Conservation (phyloP, 1,140 invertebrate species). For the Megathymus violae region DNA sequence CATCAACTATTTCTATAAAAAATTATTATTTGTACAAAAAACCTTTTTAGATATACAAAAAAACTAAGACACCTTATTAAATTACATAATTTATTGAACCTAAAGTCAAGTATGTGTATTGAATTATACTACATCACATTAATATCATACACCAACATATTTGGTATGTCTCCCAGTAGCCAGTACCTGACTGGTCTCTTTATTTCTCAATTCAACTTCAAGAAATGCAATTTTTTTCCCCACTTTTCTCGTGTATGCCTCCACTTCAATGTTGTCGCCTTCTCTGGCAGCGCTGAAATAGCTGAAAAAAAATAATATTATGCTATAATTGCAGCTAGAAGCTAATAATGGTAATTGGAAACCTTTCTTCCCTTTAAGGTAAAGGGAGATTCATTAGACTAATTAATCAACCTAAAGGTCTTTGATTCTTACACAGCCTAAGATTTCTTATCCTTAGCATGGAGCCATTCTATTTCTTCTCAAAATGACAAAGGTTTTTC, state of each 20-base stretch:
- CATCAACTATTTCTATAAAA: slow-evolving; percentile 19
- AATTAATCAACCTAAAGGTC: too few relatives aligned
- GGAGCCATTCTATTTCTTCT: too few relatives aligned
- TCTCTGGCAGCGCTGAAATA: slow-evolving; percentile 89
- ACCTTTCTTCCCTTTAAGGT: too few relatives aligned
- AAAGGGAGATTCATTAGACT: too few relatives aligned
- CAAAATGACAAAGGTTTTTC: too few relatives aligned
- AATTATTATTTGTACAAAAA: neutral
- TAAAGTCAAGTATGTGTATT: slow-evolving; percentile 15
- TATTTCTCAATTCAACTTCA: slow-evolving; percentile 90
- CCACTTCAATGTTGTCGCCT: slow-evolving; percentile 91
- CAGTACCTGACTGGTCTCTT: slow-evolving; percentile 88
- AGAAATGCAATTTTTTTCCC: slow-evolving; percentile 93
- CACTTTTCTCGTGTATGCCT: slow-evolving; percentile 90
- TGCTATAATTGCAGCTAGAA: too few relatives aligned
- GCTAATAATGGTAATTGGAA: too few relatives aligned
- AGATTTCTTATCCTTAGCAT: too few relatives aligned
- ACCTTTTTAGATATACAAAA: too few relatives aligned
- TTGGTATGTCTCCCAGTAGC: slow-evolving; percentile 93
- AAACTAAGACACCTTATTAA: too few relatives aligned
- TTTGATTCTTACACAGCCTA: too few relatives aligned
- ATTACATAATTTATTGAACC: slow-evolving; percentile 13
- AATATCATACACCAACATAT: slow-evolving; percentile 84
- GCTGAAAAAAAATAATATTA: slow-evolving; percentile 82
- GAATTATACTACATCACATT: slow-evolving; percentile 28